Evolutionary conservation across 2,888 invertebrate species (phyloP), one percentile per base, ranked within the genome.

Genomic region (Agriopis marginaria): DNA sequence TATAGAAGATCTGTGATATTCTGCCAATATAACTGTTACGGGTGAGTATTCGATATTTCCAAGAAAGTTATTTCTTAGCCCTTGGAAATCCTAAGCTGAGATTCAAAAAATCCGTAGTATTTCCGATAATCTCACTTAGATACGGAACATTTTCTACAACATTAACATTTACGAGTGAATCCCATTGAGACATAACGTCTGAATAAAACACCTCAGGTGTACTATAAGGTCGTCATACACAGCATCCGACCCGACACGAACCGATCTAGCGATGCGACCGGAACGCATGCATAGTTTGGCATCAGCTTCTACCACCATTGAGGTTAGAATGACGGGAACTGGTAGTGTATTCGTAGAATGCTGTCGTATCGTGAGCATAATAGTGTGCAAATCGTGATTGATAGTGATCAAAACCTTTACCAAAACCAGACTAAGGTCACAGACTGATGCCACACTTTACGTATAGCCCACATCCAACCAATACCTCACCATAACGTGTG

Each of bases 131-230:
- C 40, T 58, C 42, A 66, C 56, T 49, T 54, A 67, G 70, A 73
- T 72, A 73, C 65, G 66, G 54, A 66, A 74, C 72, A 73, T 77
- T 75, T 73, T 65, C 63, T 45, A 59, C 70, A 71, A 61, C 76
- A 75, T 80, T 78, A 79, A 76, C 79, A 77, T 84, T 80, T 79
- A 80, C 76, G 77, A 77, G 70, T 71, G 77, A 81, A 77, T 81
- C 79, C 78, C 66, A 78, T 77, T 78, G 77, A 79, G 76, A 81
- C 80, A 76, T 82, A 79, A 81, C 77, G 72, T 77, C 72, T 77
- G 78, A 77, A 78, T 83, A 79, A 80, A 81, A 81, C 79, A 77
- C 70, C 77, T 80, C 80, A 82, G 82, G 80, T 82, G 79, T 81
- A 80, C 78, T 77, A 82, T 79, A 74, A 47, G 12, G n/a, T 3